Percentiles rank a stretch among this genome's conserved stretches.
phyloP scores from a whole-genome alignment of 2,113 vertebrate species.

The Otus sunia region DNA sequence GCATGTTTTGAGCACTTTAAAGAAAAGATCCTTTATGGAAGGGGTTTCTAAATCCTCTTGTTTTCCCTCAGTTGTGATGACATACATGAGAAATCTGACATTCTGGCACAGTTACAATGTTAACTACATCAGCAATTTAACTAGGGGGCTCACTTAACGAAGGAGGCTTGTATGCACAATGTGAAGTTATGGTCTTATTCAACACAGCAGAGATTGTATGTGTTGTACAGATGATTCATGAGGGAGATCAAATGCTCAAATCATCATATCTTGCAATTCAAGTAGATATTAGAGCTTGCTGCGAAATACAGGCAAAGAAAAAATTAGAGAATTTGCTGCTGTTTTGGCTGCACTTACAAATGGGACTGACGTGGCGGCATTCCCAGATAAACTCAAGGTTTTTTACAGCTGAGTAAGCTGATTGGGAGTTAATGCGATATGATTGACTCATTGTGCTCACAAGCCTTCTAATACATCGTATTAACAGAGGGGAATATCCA shows the following conservation, averaged over 20 bases:
- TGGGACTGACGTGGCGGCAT: neutral
- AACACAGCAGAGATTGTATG: neutral
- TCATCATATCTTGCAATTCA: neutral
- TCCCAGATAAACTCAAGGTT: slow-evolving; percentile 42
- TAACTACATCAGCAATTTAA: neutral
- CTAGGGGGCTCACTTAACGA: fast-evolving
- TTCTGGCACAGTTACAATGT: neutral
- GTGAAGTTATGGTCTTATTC: neutral
- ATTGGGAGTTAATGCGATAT: slow-evolving; percentile 35
- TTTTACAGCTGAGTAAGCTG: slow-evolving; percentile 43
- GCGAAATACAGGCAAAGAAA: neutral
- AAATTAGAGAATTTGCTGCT: slow-evolving; percentile 14
- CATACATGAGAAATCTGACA: neutral
- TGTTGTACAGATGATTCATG: neutral
- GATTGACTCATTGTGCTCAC: slow-evolving; percentile 24
- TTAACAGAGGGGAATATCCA: slow-evolving; percentile 2
- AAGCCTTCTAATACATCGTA: neutral
- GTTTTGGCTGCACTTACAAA: slow-evolving; percentile 28
- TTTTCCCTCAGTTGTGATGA: neutral
- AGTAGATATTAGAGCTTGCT: neutral
- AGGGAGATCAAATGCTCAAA: slow-evolving; percentile 7
- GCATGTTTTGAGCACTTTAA: neutral
- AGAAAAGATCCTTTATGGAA: neutral
- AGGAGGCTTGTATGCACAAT: neutral
- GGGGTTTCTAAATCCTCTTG: neutral